A percentile compares a stretch with the other conserved stretches of the same genome.
phyloP scores from a whole-genome alignment of 2,113 vertebrate genomes.

The Microcebus murinus region DNA sequence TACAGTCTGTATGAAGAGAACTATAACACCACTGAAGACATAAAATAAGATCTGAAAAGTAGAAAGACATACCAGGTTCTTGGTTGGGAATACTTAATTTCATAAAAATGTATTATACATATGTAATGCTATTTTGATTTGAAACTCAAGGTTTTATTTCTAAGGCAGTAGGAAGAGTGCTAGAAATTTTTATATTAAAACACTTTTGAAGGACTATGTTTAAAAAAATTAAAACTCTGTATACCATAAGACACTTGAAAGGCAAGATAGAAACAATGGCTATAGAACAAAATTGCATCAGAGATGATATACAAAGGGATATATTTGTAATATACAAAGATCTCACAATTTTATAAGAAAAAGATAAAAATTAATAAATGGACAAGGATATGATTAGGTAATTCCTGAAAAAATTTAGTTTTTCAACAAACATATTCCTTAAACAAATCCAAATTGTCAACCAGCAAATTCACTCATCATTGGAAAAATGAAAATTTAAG shows the following conservation, averaged over 20 bases:
- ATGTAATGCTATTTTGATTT: not conserved
- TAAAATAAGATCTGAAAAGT: not conserved
- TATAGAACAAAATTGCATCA: not conserved
- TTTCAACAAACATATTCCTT: slow-evolving; percentile 35
- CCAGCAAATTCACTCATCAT: not conserved
- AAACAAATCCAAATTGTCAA: slow-evolving; percentile 10
- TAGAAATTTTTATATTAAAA: not conserved
- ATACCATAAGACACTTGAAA: not conserved
- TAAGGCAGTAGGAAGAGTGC: not conserved
- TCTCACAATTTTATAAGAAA: not conserved
- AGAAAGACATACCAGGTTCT: not conserved
- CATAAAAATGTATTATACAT: not conserved
- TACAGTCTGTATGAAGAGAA: not conserved
- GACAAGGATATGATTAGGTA: not conserved
- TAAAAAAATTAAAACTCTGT: not conserved
- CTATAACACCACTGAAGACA: not conserved
- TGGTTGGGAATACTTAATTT: not conserved
- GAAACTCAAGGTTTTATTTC: not conserved
- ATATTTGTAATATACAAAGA: not conserved
- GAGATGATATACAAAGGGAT: not conserved
- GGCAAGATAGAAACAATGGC: not conserved
- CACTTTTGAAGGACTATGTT: not conserved
- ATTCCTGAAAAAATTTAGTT: not conserved
- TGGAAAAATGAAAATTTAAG: slow-evolving; percentile 36
- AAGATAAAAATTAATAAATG: not conserved